phyloP scores from a whole-genome alignment of 2,797 vertebrate genomes.

The Mico argentatus region DNA sequence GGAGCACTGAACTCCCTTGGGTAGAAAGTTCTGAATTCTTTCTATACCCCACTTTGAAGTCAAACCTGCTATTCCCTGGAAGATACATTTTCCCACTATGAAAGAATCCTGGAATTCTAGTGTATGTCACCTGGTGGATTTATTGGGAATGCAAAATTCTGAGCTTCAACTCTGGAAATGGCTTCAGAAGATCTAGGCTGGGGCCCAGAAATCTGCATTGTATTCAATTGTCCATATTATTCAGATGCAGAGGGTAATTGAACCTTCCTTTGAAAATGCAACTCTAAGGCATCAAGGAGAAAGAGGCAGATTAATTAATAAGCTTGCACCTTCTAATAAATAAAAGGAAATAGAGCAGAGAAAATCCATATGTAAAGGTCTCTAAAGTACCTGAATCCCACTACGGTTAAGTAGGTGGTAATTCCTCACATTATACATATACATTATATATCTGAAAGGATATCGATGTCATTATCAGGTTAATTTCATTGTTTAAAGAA shows the following conservation, averaged over 20 bases:
- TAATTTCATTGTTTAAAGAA: slow-evolving; percentile 17
- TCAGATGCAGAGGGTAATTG: neutral
- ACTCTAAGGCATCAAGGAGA: neutral
- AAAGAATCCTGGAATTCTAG: slow-evolving; percentile 1
- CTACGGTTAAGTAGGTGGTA: neutral
- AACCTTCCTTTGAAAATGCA: neutral
- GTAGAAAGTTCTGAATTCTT: neutral
- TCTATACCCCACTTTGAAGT: neutral
- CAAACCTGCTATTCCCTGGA: neutral
- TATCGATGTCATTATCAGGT: neutral
- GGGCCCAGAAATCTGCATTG: neutral
- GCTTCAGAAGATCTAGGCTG: neutral
- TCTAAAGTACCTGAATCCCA: neutral
- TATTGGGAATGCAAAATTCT: slow-evolving; percentile 1
- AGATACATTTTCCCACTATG: neutral
- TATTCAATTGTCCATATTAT: neutral
- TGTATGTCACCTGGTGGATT: neutral
- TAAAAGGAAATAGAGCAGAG: slow-evolving; percentile 8
- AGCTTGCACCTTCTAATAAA: neutral
- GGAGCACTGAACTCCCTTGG: neutral
- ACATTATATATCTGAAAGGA: neutral
- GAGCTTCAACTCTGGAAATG: neutral
- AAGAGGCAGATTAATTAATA: slow-evolving; percentile 21
- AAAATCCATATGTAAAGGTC: slow-evolving; percentile 17
- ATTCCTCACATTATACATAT: neutral